Evolutionary conservation across 2,113 vertebrate genomes (phyloP).

Genomic region (Cinclus cinclus): DNA sequence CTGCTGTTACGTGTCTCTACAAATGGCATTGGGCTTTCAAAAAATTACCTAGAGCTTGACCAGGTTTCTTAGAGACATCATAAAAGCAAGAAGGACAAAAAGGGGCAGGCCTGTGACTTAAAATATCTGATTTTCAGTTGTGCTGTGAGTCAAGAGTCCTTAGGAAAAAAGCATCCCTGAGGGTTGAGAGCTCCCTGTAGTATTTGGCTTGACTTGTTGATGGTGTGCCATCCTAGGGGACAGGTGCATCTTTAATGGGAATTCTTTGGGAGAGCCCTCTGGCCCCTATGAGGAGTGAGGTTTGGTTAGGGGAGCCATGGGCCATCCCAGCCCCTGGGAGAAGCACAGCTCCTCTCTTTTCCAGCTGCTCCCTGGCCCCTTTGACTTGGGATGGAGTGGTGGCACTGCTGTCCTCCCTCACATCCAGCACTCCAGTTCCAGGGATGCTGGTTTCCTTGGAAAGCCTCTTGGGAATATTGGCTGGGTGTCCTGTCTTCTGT

Average conservation of each 20-base stretch:
- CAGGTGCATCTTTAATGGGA: background rate
- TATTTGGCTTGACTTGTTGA: background rate
- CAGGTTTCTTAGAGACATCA: background rate
- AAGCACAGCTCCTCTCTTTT: background rate
- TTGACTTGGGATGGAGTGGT: background rate
- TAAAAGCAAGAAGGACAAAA: background rate
- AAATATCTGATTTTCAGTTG: background rate
- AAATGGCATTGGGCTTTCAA: slow-evolving; percentile 42
- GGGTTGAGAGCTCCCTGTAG: background rate
- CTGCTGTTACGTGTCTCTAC: background rate
- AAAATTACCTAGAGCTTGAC: slow-evolving; percentile 22
- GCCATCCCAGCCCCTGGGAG: background rate
- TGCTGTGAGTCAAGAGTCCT: background rate
- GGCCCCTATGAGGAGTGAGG: background rate
- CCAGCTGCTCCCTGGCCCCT: background rate
- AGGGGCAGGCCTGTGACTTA: background rate
- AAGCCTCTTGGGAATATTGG: background rate
- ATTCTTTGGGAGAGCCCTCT: background rate
- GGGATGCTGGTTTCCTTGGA: background rate
- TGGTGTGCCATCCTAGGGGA: background rate
- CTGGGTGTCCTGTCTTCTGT: background rate
- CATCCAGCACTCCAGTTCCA: background rate
- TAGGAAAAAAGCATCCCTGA: background rate
- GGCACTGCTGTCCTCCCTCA: background rate
- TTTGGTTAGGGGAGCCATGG: background rate